These are phyloP conservation scores for Erythrocebus patas DNA, from an alignment of 2,113 vertebrate species.

Conservation along the genomic window DNA sequence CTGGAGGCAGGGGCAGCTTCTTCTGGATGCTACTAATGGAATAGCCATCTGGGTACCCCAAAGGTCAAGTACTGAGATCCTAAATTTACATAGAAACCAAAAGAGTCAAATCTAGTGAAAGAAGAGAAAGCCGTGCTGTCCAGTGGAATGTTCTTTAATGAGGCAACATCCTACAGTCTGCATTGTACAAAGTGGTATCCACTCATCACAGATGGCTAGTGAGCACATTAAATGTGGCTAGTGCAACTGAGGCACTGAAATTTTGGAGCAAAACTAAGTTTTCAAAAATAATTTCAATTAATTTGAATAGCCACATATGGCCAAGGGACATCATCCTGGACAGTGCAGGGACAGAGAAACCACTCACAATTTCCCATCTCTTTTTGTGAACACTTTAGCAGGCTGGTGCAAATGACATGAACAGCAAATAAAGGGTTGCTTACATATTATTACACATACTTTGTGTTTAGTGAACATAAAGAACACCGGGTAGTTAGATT, in stretches of 20 bases:
- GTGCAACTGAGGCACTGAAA: accelerated
- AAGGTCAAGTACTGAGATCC: background rate
- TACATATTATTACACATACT: background rate
- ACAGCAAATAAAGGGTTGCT: background rate
- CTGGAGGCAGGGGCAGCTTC: background rate
- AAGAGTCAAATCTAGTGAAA: background rate
- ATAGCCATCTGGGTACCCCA: background rate
- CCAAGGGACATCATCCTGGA: accelerated
- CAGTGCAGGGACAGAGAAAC: accelerated
- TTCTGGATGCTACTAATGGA: background rate
- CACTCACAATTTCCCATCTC: accelerated
- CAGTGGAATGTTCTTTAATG: background rate
- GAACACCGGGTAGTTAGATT: background rate
- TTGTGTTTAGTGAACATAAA: background rate
- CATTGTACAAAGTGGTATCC: accelerated
- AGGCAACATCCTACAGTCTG: accelerated
- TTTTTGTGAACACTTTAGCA: background rate
- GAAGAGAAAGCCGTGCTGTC: background rate
- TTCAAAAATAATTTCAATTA: background rate
- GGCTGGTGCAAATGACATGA: background rate
- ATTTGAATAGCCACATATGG: background rate
- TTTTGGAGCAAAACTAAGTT: background rate
- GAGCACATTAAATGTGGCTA: accelerated
- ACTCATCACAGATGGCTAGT: accelerated
- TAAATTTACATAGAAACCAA: background rate